Evolutionary conservation across 1,140 invertebrate species (phyloP).

Genomic region (Fopius arisanus): DNA sequence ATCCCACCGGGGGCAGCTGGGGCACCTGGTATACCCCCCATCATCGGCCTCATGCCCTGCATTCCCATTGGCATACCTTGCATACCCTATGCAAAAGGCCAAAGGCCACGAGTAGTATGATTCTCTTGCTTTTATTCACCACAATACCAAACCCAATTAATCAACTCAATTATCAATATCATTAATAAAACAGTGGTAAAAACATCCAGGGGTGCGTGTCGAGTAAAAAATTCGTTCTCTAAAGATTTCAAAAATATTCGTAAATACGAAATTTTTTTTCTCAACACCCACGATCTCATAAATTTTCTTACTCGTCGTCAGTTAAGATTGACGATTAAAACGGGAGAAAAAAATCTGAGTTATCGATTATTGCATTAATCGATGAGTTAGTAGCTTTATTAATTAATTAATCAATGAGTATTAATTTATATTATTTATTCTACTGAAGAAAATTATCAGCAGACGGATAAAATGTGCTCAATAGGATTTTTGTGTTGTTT

Average conservation of each 20-base stretch:
- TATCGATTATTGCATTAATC: background rate
- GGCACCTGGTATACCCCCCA: conserved; percentile 50
- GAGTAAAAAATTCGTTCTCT: too few relatives aligned
- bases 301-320: too few relatives aligned
- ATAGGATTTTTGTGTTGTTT: background rate
- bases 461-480: background rate
- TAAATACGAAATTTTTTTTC: too few relatives aligned
- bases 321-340: too few relatives aligned
- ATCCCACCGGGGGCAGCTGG: conserved; percentile 46
- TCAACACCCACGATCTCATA: too few relatives aligned
- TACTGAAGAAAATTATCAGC: background rate
- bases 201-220: too few relatives aligned
- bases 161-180: too few relatives aligned
- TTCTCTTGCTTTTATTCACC: background rate
- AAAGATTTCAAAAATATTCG: too few relatives aligned
- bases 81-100: conserved; percentile 52
- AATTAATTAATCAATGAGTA: background rate
- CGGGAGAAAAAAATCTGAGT: too few relatives aligned
- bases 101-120: conserved; percentile 35
- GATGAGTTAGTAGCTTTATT: conserved; percentile 1
- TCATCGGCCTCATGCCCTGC: conserved; percentile 60
- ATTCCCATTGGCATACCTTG: conserved; percentile 57
- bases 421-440: background rate
- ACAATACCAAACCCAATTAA: background rate
- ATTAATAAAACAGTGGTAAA: too few relatives aligned